Conservation (phyloP, 2,113 vertebrate genomes). For the Xyrauchen texanus region DNA sequence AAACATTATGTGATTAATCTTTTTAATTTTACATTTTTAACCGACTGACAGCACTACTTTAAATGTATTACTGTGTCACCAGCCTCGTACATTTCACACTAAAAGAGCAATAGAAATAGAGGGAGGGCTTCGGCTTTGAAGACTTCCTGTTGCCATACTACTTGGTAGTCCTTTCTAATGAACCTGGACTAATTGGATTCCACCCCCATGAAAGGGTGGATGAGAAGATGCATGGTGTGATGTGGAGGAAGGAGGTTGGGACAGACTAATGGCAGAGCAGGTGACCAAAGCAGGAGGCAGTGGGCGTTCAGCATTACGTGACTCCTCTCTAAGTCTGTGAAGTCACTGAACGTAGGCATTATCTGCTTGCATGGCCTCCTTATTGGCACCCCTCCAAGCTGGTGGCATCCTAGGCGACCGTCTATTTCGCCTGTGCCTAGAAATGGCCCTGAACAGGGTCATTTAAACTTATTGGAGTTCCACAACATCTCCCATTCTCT, state of each 20-base stretch:
- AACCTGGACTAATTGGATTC: conserved; percentile 54
- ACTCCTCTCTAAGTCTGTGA: background rate
- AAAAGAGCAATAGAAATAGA: background rate
- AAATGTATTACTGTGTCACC: background rate
- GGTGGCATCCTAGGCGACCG: too few species aligned
- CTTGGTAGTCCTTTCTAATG: conserved; percentile 36
- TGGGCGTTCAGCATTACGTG: background rate
- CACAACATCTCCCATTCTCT: too few species aligned
- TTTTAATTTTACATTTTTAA: too few species aligned
- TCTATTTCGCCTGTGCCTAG: too few species aligned
- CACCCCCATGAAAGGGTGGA: conserved; percentile 25
- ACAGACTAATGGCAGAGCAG: conserved; percentile 3
- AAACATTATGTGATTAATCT: too few species aligned
- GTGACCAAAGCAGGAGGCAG: background rate
- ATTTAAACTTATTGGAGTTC: too few species aligned
- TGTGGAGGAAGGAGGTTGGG: conserved; percentile 19
- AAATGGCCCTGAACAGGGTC: too few species aligned
- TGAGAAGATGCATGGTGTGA: conserved; percentile 16
- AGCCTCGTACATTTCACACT: conserved; percentile 17
- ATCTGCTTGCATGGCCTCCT: background rate
- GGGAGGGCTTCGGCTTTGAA: conserved; percentile 31
- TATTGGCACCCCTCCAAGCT: too few species aligned
- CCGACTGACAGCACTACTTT: too few species aligned
- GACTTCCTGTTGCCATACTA: conserved; percentile 21
- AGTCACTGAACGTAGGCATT: conserved; percentile 6